Base-by-base conservation (phyloP, 2,113 vertebrate genomes). In the Nesogale talazaci region DNA sequence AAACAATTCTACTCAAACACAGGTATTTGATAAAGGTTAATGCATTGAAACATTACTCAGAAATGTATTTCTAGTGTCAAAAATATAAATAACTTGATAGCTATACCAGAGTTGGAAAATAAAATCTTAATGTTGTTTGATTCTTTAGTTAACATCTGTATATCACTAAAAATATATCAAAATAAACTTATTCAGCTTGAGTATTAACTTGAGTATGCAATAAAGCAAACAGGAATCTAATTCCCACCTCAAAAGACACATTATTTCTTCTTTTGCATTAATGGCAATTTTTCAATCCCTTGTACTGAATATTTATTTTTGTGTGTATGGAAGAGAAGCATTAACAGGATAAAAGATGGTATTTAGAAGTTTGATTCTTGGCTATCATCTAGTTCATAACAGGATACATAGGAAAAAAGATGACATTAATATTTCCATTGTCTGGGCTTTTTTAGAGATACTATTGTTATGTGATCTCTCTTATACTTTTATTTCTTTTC, bases 191-290 rank as follows among this genome's bases (percentile, higher is more conserved):
- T 65, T 88, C 95, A 93, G 75, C 88, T 74, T 14, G 6, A 38
- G 36, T 63, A n/a, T 90, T 91, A 90, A 56, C 92, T 95, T 63
- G 27, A 31, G 94, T 92, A 84, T 77, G n/a, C 11, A 96, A 89
- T 74, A 96, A 91, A 15, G 36, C 63, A 95, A 23, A 52, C 25
- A 86, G 34, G 91, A 95, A 92, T 82, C 85, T 86, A 86, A 92
- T 95, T 95, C 91, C 57, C 46, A 92, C 72, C 65, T 86, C 38
- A 93, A 86, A 95, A 83, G 34, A 46, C 31, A 79, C 3, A 88
- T 34, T n/a, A n/a, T 31, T 94, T 91, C 12, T n/a, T 96, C 78
- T 84, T 94, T 87, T 93, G 29, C 10, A 59, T 56, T 69, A 74
- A 85, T 59, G 6, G 19, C n/a, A 79, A 57, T 65, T 93, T 0